phyloP scores from a whole-genome alignment of 2,888 invertebrate species.

The Acleris sparsana region DNA sequence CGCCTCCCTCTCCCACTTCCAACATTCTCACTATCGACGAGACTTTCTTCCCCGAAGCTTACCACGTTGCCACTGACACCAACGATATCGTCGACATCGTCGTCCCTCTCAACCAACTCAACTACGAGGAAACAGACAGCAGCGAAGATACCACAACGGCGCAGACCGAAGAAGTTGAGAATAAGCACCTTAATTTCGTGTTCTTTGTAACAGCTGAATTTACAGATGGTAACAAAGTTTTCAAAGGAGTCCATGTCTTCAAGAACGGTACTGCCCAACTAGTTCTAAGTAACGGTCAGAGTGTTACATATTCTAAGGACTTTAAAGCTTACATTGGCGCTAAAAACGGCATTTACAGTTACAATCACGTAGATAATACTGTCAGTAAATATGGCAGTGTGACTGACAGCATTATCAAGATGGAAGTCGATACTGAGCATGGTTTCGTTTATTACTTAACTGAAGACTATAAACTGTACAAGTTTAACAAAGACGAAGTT shows the following conservation, averaged over 20 bases:
- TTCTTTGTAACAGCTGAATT: slow-evolving; percentile 37
- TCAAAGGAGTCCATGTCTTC: slow-evolving; percentile 39
- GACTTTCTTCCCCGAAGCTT: slow-evolving; percentile 6
- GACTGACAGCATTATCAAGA: slow-evolving; percentile 44
- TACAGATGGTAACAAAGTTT: slow-evolving; percentile 27
- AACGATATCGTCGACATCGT: slow-evolving; percentile 35
- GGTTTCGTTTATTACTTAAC: slow-evolving; percentile 61
- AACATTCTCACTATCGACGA: not conserved
- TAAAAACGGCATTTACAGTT: slow-evolving; percentile 41
- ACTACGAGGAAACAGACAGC: slow-evolving; percentile 21
- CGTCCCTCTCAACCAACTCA: slow-evolving; percentile 28
- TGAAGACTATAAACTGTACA: slow-evolving; percentile 56
- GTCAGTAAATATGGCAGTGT: slow-evolving; percentile 46
- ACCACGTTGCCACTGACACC: slow-evolving; percentile 14
- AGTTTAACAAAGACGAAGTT: slow-evolving; percentile 60
- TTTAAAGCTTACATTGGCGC: slow-evolving; percentile 39
- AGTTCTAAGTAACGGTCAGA: slow-evolving; percentile 40
- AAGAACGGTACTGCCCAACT: slow-evolving; percentile 39
- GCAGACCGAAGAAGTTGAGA: too few relatives aligned
- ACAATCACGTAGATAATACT: slow-evolving; percentile 34
- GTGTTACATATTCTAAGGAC: slow-evolving; percentile 38
- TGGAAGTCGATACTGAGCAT: slow-evolving; percentile 39
- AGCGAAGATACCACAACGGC: not conserved
- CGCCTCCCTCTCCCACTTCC: not conserved
- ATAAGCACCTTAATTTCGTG: not conserved